phyloP scores from a whole-genome alignment of 2,113 vertebrate species.

The Phyllostomus discolor region DNA sequence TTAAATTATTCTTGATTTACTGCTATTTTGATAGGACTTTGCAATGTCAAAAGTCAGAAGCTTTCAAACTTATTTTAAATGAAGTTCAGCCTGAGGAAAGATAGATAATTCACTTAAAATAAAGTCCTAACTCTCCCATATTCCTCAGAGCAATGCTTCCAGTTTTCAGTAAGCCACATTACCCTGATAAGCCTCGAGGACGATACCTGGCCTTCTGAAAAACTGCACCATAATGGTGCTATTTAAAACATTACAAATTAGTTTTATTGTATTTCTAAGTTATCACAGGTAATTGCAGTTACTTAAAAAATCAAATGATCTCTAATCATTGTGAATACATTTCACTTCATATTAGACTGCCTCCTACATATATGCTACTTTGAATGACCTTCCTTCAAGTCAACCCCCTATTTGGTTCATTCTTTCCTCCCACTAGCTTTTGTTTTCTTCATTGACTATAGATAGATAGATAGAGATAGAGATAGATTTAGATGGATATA shows the following conservation, averaged over 20 bases:
- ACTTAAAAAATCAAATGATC: background rate
- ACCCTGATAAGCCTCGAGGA: background rate
- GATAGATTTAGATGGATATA: background rate
- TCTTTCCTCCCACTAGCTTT: constrained; percentile 46
- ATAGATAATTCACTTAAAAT: background rate
- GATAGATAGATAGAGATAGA: too few relatives aligned
- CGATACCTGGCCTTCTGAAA: background rate
- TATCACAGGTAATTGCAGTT: background rate
- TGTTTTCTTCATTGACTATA: background rate
- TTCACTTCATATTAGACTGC: background rate
- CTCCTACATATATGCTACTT: background rate
- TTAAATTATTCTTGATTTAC: constrained; percentile 14
- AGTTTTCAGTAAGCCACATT: background rate
- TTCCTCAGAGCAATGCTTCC: background rate
- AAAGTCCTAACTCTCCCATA: background rate
- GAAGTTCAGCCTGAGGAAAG: background rate
- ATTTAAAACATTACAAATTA: background rate
- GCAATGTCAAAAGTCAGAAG: constrained; percentile 10
- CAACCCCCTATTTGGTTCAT: background rate
- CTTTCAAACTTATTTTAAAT: constrained; percentile 15
- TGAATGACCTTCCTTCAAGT: constrained; percentile 40
- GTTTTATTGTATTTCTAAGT: background rate
- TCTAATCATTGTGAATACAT: background rate
- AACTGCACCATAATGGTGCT: background rate
- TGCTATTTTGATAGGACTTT: background rate